A percentile compares a stretch with the other conserved stretches of the same genome.
phyloP scores from a whole-genome alignment of 2,113 vertebrate species.

The Hippocampus guttulatus region DNA sequence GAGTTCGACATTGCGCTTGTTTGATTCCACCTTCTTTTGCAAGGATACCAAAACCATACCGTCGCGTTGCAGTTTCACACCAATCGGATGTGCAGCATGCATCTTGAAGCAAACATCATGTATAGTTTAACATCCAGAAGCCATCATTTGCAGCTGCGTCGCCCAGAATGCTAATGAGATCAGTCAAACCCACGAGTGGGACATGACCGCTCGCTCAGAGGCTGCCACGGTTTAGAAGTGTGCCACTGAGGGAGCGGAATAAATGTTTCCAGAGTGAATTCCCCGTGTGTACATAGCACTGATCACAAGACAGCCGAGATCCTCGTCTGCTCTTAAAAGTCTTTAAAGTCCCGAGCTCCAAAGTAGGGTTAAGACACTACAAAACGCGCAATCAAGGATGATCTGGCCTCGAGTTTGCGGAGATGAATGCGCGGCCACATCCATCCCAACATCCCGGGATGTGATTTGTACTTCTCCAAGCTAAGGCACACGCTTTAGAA shows the following conservation, averaged over 20 bases:
- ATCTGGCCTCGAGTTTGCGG: neutral
- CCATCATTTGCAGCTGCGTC: neutral
- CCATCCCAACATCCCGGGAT: neutral
- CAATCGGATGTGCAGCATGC: slow-evolving; percentile 48
- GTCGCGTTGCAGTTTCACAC: slow-evolving; percentile 10
- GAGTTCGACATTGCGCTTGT: slow-evolving; percentile 15
- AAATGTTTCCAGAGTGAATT: slow-evolving; percentile 4
- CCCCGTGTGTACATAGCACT: neutral
- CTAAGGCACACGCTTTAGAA: neutral
- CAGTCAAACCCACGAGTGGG: slow-evolving; percentile 11
- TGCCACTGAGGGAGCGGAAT: slow-evolving; percentile 1
- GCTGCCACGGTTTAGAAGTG: slow-evolving; percentile 16
- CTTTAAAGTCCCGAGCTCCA: neutral
- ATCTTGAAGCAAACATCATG: slow-evolving; percentile 3
- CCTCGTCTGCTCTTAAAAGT: neutral
- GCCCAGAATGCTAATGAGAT: slow-evolving; percentile 14
- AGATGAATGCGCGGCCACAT: slow-evolving; percentile 14
- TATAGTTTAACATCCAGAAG: neutral
- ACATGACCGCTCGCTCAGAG: slow-evolving; percentile 5
- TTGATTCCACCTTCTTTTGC: too few relatives aligned
- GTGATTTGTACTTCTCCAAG: neutral
- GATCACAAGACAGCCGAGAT: neutral
- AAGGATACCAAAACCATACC: too few relatives aligned
- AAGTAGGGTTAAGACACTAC: neutral
- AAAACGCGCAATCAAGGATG: neutral